Evolutionary conservation across 92 coral and sea anemone species (phyloP), one percentile per base, ranked within the genome.

Genomic region (Zoanthus gigantus): DNA sequence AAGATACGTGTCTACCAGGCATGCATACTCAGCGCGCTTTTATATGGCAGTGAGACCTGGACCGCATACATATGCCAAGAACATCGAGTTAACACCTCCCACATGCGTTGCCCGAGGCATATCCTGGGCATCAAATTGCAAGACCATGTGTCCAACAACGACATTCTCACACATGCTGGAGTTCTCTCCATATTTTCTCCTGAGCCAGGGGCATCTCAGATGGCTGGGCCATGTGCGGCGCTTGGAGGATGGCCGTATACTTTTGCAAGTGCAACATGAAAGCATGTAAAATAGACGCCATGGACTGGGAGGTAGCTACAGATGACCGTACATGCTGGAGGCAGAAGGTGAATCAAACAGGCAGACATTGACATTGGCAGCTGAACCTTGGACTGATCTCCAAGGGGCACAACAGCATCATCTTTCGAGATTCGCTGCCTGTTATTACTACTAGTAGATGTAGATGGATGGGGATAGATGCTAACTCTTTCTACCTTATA

Each of bases 1-100:
- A 74, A 90, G 87, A 61, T 44, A 32, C 50, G 53, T 42, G 91
- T 91, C 5, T 77, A 83, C 61, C 47, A 86, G 5, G 79, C 91
- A 50, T 67, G 88, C 34, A 78, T 88, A 32, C 83, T 88, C 6
- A 87, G 79, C 52, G 78, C 85, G 0, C 92, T 90, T 23, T 56
- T 89, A n/a, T 69, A 87, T 63, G 69, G 72, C 50, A 48, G 72
- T 9, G 84, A 79, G 47, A 45, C 48, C 72, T 79, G 72, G 84
- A 79, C 84, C 3, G 1, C 29, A 12, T 58, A 79, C 73, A 2
- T 52, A 3, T 10, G 50, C 9, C 84, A 79, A 12, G 54, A 58
- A 16, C 47, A 52, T 1, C 23, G 84, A n/a, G 73, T 79, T 7
- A 16, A 79, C 72, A n/a, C 45, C 50, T 79, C 57, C 54, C 52